A percentile compares a stretch with the other conserved stretches of the same genome.
These are phyloP conservation scores for Anodontia alba DNA, from an alignment of 2,888 invertebrate species.

Conservation along the genomic window DNA sequence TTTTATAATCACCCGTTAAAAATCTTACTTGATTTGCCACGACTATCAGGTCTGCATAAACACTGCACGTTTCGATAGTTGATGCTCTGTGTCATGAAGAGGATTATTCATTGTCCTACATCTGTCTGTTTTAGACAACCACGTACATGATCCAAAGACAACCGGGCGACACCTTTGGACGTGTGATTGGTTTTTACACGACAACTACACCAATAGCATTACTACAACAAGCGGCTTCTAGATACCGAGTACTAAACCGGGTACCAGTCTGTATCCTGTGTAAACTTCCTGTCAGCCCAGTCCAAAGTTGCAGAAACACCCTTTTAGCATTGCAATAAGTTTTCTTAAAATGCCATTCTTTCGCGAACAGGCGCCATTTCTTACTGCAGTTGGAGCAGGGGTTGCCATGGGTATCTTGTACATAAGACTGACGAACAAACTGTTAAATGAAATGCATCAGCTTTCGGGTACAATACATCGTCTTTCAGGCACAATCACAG, in stretches of 20 bases:
- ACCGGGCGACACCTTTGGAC: no score
- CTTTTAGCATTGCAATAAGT: no score
- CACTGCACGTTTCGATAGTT: no score
- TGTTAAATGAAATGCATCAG: slow-evolving; percentile 45
- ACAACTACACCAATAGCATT: not conserved
- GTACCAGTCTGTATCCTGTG: not conserved
- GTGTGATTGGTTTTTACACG: not conserved
- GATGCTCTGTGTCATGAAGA: no score
- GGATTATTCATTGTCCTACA: no score
- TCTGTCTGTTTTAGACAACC: no score
- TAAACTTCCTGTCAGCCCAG: not conserved
- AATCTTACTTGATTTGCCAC: no score
- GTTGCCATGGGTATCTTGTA: slow-evolving; percentile 43
- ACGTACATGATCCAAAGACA: no score
- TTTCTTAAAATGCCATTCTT: slow-evolving; percentile 48
- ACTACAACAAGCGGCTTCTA: not conserved
- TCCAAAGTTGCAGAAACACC: no score
- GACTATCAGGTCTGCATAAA: no score
- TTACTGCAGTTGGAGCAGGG: slow-evolving; percentile 44
- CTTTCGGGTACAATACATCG: slow-evolving; percentile 41
- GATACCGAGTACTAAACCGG: not conserved
- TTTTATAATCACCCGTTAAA: no score
- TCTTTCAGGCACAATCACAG: slow-evolving; percentile 41
- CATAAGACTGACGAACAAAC: slow-evolving; percentile 53
- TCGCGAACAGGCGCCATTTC: slow-evolving; percentile 42